Evolutionary conservation across 2,113 vertebrate species (phyloP), one percentile per base, ranked within the genome.

Genomic region (Python bivittatus): DNA sequence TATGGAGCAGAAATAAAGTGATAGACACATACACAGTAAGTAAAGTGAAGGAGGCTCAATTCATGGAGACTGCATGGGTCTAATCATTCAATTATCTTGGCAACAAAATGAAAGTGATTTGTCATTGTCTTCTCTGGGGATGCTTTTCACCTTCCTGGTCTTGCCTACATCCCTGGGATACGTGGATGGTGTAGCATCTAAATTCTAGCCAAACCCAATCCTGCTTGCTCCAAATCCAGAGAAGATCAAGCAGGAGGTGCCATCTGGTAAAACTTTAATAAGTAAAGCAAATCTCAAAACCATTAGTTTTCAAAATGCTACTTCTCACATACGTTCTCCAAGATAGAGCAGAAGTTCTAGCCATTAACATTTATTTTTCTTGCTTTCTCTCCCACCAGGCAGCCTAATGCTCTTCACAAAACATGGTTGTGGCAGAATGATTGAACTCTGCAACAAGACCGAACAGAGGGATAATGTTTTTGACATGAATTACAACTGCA

Each of bases 401-500:
- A 33, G 1, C 1, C 0, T 89, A 25, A 52, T 6, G 20, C 68
- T 92, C 22, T 92, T 92, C 87, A 84, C 54, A 1, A 92, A 27
- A 52, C 42, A 84, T 0, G 56, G 13, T 52, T 92, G 91, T 12
- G 1, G 10, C 56, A 61, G 53, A 29, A 1, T 15, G 5, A 0
- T 0, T 0, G 91, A 58, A 22, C 91, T 92, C 42, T 92, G 91
- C 87, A 92, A 92, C 68, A 61, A 27, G 56, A 92, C 91, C 0
- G 87, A 92, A 29, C 68, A 84, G 56, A 84, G 86, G 72, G 91
- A 92, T 11, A 25, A 33, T 23, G 9, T 84, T 72, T 92, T 92
- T 17, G 56, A 88, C 87, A 7, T 88, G 91, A 60, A 0, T 44
- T 92, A 92, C 42, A 84, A 92, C 87, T 87, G 91, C 20, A 92